Conservation (phyloP, 2,888 invertebrate genomes). For the Chrysolina haemoptera region DNA sequence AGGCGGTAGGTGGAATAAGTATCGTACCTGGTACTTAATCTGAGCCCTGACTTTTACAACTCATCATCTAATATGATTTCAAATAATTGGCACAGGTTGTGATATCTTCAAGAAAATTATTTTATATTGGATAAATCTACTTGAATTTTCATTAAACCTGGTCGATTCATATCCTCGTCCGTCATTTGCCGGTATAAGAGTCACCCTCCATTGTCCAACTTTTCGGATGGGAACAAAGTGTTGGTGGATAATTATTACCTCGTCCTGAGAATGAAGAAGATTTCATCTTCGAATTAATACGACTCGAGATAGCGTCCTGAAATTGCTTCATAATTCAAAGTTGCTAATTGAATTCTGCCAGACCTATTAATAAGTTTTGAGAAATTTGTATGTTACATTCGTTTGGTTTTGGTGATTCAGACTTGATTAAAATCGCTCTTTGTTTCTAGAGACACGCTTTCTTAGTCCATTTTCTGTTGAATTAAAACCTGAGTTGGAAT, state of each 20-base stretch:
- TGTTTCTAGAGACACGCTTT: conserved; percentile 42
- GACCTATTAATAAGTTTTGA: conserved; percentile 63
- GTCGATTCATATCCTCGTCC: background rate
- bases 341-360: conserved; percentile 63
- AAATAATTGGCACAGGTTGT: no score
- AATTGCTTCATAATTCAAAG: conserved; percentile 62
- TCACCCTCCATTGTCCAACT: background rate
- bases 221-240: background rate
- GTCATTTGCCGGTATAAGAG: background rate
- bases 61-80: no score
- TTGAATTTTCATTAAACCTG: background rate
- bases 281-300: conserved; percentile 57
- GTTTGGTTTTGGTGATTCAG: conserved; percentile 55
- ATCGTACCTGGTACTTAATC: no score
- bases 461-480: conserved; percentile 40
- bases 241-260: conserved; percentile 36
- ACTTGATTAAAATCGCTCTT: conserved; percentile 55
- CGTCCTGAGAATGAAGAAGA: conserved; percentile 41
- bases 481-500: conserved; percentile 49
- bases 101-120: no score
- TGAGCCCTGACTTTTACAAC: no score
- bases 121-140: no score
- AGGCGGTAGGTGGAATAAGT: no score
- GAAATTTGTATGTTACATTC: conserved; percentile 58
- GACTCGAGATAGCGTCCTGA: conserved; percentile 56